Evolutionary conservation across 1,140 invertebrate genomes (phyloP).

Genomic region (Archivesica marissinica): DNA sequence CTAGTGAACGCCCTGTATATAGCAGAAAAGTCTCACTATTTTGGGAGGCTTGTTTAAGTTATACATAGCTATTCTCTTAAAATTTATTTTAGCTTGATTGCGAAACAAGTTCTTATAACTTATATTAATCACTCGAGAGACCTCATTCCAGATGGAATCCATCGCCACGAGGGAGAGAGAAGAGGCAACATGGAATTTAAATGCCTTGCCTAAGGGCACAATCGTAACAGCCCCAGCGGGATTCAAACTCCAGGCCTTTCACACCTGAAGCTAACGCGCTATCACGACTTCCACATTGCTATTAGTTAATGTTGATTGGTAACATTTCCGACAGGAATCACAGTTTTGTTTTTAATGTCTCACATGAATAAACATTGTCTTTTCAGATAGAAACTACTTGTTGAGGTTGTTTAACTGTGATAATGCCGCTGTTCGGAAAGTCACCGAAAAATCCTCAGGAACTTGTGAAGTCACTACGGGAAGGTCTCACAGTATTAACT

Average conservation of each 20-base stretch:
- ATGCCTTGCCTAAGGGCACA: neutral
- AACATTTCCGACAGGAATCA: neutral
- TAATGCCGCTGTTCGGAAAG: slow-evolving; percentile 82
- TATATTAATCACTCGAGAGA: too few species aligned
- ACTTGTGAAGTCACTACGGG: slow-evolving; percentile 81
- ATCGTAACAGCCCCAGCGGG: neutral
- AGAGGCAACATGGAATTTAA: neutral
- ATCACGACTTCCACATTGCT: neutral
- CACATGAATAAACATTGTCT: neutral
- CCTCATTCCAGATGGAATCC: too few species aligned
- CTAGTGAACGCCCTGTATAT: too few species aligned
- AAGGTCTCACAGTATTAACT: slow-evolving; percentile 72
- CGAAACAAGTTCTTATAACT: too few species aligned
- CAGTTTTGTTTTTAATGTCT: neutral
- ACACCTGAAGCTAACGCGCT: too few species aligned
- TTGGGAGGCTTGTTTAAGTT: too few species aligned
- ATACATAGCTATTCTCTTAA: too few species aligned
- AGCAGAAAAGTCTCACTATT: too few species aligned
- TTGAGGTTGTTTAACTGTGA: neutral
- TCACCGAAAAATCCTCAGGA: slow-evolving; percentile 82
- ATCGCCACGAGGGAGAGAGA: too few species aligned
- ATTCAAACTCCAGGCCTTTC: neutral
- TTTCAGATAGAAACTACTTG: neutral
- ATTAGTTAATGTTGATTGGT: neutral
- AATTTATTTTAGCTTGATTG: too few species aligned